phyloP scores from a whole-genome alignment of 2,888 invertebrate species.

The Phortica magna region DNA sequence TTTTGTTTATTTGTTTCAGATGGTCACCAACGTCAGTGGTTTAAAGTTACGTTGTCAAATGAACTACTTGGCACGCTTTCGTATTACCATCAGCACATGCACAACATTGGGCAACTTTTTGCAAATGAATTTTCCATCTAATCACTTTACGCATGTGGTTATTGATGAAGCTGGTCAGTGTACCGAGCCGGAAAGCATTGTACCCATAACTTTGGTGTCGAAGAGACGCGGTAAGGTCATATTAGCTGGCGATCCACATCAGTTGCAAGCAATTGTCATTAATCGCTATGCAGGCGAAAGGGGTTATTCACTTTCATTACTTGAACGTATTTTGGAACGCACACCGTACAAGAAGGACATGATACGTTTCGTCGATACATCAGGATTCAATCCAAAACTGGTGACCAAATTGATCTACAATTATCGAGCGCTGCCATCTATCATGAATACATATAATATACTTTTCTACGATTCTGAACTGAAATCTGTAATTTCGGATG shows the following conservation, averaged over 20 bases:
- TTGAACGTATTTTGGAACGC: slow-evolving; percentile 83
- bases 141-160: slow-evolving; percentile 93
- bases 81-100: slow-evolving; percentile 93
- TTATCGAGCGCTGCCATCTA: slow-evolving; percentile 89
- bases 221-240: slow-evolving; percentile 83
- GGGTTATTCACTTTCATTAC: slow-evolving; percentile 86
- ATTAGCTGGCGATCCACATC: slow-evolving; percentile 92
- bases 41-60: slow-evolving; percentile 80
- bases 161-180: slow-evolving; percentile 97
- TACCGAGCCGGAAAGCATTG: slow-evolving; percentile 92
- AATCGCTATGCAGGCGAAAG: slow-evolving; percentile 82
- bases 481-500: slow-evolving; percentile 79
- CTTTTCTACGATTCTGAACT: slow-evolving; percentile 92
- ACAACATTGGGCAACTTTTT: slow-evolving; percentile 84
- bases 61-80: slow-evolving; percentile 85
- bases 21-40: slow-evolving; percentile 72
- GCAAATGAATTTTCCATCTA: slow-evolving; percentile 84
- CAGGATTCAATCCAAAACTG: slow-evolving; percentile 87
- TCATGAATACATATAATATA: slow-evolving; percentile 86
- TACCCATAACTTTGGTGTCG: slow-evolving; percentile 85
- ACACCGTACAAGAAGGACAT: slow-evolving; percentile 85
- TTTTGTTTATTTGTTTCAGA: slow-evolving; percentile 51
- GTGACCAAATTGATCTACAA: slow-evolving; percentile 92
- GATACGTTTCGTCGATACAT: slow-evolving; percentile 79
- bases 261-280: slow-evolving; percentile 90